Conservation (phyloP, 92 coral and sea anemone genomes). For the Heteractis magnifica region DNA sequence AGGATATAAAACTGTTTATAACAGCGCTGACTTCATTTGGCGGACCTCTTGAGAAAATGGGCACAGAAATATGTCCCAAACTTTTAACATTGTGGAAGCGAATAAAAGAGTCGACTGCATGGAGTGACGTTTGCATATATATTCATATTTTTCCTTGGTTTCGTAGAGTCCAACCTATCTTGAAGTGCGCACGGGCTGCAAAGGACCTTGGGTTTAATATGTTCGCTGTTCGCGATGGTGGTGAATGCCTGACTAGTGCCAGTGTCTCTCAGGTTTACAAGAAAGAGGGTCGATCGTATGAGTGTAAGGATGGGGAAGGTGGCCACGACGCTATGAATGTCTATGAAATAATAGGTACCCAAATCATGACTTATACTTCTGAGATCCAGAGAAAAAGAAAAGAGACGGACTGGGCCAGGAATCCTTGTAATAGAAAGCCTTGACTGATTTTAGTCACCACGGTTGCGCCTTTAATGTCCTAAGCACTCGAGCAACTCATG, state of each 20-base stretch:
- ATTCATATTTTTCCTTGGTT: background rate
- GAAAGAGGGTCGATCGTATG: slow-evolving; percentile 55
- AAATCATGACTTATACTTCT: too few species aligned
- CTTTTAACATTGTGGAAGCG: too few species aligned
- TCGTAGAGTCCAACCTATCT: slow-evolving; percentile 66
- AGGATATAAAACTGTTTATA: too few species aligned
- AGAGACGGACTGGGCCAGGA: background rate
- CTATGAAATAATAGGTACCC: slow-evolving; percentile 77
- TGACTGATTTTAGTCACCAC: too few species aligned
- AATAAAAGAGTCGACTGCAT: background rate
- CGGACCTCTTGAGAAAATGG: too few species aligned
- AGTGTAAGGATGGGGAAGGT: slow-evolving; percentile 80
- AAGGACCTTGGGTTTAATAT: slow-evolving; percentile 47
- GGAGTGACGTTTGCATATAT: background rate
- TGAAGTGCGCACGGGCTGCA: slow-evolving; percentile 81
- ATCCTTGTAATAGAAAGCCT: background rate
- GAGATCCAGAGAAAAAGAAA: background rate
- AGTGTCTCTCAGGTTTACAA: slow-evolving; percentile 30
- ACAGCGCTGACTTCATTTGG: too few species aligned
- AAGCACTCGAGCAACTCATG: too few species aligned
- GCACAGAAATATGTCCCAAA: too few species aligned
- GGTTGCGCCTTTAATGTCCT: too few species aligned
- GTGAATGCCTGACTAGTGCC: slow-evolving; percentile 76
- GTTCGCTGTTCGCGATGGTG: slow-evolving; percentile 86
- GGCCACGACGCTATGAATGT: slow-evolving; percentile 72